Evolutionary conservation across 2,797 vertebrate genomes (phyloP).

Genomic region (Kryptopterus vitreolus): DNA sequence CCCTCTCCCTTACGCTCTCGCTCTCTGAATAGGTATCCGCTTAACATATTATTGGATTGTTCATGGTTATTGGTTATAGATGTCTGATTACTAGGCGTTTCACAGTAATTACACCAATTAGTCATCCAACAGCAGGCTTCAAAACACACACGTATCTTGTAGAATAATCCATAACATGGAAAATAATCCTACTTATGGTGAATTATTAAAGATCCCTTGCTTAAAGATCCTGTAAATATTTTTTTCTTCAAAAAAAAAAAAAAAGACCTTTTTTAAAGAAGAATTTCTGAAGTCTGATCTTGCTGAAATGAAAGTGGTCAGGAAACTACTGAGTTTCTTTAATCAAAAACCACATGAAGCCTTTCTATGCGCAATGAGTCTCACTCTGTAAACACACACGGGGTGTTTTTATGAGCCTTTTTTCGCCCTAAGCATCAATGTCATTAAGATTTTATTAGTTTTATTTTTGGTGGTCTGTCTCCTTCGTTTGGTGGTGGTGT

Average conservation of each 20-base stretch:
- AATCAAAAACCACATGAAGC: conserved; percentile 39
- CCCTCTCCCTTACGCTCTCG: not conserved
- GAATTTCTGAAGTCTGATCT: not conserved
- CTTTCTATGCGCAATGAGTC: conserved; percentile 32
- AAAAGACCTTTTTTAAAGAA: not conserved
- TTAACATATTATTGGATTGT: not conserved
- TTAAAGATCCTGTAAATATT: not conserved
- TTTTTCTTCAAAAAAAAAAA: not conserved
- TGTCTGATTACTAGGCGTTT: not conserved
- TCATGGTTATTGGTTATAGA: not conserved
- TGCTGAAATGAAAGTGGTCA: conserved; percentile 11
- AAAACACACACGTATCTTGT: not conserved
- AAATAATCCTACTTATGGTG: not conserved
- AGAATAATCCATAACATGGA: not conserved
- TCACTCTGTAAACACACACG: conserved; percentile 33
- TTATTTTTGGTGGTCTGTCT: conserved; percentile 25
- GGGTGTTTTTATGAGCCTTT: conserved; percentile 70
- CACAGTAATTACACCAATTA: not conserved
- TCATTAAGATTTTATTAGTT: conserved; percentile 57
- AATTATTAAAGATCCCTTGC: not conserved
- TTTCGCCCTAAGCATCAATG: conserved; percentile 66
- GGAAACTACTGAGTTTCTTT: conserved; percentile 37
- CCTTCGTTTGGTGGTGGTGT: not conserved
- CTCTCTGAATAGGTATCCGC: not conserved
- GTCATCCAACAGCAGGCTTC: not conserved